Base-by-base conservation (phyloP, 2,888 invertebrate genomes). In the Tetranychus piercei region DNA sequence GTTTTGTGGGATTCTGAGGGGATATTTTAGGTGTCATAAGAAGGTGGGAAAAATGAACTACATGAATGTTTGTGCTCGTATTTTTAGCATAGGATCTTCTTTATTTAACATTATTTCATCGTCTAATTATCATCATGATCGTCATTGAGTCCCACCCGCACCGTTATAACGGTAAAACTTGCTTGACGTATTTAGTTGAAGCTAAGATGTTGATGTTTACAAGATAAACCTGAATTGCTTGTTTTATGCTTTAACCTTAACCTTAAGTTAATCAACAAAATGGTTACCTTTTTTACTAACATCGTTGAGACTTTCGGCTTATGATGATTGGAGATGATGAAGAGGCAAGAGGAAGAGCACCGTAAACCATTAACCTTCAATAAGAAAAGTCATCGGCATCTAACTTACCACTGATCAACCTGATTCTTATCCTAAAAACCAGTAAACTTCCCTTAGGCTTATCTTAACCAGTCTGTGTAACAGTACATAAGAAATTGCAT, bases 341-440 rank as follows among this genome's bases (percentile, higher is more conserved):
- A 55, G 55, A 55, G 55, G 55, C 9, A 55, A 15, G 15, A 55
- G 15, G 15, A 55, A 15, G 15, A 55, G 15, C 55, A 55, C 55
- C 55, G 55, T 55, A 55, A 55, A 55, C 55, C 55, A 55, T 55
- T 55, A 55, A 55, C 55, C 55, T 55, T 55, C 55, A 55, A 55
- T 55, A 6, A 55, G 9, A 55, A 55, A 55, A 55, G 55, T 55
- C 55, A 55, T 55, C 55, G 55, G 55, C 55, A 55, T 55, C 15
- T 55, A 6, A 55, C 9, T 55, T 55, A 7, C 55, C 55, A 55
- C 55, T 55, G 55, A 55, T 55, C 55, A 55, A 55, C 55, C 55
- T 55, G 55, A 55, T 55, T 55, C 55, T 55, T 55, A 55, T 15
- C 15, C 15, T 15, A 4, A 55, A 55, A 15, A 55, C 55, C 11